Evolutionary conservation across 2,113 vertebrate genomes (phyloP).

Genomic region (Cryptotis parvus): DNA sequence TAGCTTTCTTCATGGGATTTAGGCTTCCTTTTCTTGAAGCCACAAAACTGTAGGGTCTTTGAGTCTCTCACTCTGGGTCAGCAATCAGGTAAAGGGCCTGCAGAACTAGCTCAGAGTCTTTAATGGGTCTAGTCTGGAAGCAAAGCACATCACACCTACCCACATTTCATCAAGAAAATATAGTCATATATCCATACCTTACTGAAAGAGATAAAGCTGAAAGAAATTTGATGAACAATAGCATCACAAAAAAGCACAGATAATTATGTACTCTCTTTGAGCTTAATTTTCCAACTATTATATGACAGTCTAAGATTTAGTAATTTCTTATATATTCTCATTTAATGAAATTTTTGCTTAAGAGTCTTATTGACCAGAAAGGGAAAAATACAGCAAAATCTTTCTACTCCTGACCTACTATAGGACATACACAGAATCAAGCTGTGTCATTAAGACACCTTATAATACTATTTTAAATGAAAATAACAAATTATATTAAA

Average conservation of each 20-base stretch:
- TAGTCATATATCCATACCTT: not conserved
- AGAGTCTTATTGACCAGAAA: not conserved
- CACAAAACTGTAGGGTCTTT: not conserved
- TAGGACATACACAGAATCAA: not conserved
- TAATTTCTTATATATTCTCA: constrained; percentile 26
- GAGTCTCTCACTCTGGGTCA: not conserved
- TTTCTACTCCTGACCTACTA: constrained; percentile 18
- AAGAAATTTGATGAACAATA: not conserved
- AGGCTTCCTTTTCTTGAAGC: not conserved
- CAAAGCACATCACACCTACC: not conserved
- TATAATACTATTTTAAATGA: constrained; percentile 29
- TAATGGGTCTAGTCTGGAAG: not conserved
- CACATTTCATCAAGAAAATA: not conserved
- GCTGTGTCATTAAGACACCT: not conserved
- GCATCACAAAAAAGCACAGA: not conserved
- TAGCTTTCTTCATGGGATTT: not conserved
- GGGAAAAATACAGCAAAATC: not conserved
- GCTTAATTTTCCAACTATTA: not conserved
- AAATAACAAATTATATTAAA: constrained; percentile 34
- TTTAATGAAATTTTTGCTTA: not conserved
- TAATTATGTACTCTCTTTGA: not conserved
- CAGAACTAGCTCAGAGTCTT: not conserved
- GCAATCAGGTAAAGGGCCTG: not conserved
- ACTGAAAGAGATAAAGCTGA: not conserved
- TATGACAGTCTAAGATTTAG: not conserved